Base-by-base conservation (phyloP, 1,140 invertebrate genomes). In the Trialeurodes vaporariorum region DNA sequence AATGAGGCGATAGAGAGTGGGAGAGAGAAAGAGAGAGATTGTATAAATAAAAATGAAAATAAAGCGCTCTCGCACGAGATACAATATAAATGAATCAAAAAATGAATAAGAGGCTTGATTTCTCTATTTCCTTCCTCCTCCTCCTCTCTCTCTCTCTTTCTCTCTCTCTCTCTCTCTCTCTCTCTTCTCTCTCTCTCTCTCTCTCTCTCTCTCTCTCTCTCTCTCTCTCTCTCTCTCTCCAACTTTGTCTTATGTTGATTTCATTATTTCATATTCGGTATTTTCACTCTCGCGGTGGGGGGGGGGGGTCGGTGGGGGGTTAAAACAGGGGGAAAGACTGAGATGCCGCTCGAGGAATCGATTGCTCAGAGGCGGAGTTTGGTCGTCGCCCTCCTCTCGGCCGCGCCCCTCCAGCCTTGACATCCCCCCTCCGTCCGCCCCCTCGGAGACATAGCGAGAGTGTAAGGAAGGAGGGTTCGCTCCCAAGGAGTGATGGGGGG, bases 241-340 rank as follows among this genome's bases (percentile, higher is more conserved):
- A 5, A 11, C 60, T 23, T 5, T 25, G 5, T 23, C 60, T 25
- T 22, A 11, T 22, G 25, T 25, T 60, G 69, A 25, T 59, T 70
- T 68, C 63, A 64, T 68, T 68, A n/a, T n/a, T n/a, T n/a, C n/a
- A n/a, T n/a, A n/a, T n/a, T n/a, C n/a, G n/a, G n/a, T n/a, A n/a
- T n/a, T n/a, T n/a, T 66, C 70, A 66, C 66, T 70, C 66, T 62
- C 64, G 66, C 64, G 65, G 60, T 67, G 64, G 64, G 69, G 69
- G 65, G 66, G 62, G 70, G 66, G 73, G 70, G 69, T 71, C 69
- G 25, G 71, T 69, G 66, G 70, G 71, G 65, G 63, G 58, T 21
- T 22, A 40, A 11, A n/a, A n/a, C n/a, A n/a, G n/a, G n/a, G n/a
- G n/a, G n/a, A n/a, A n/a, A n/a, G n/a, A n/a, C n/a, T n/a, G n/a